A percentile compares a stretch with the other conserved stretches of the same genome.
Conservation (phyloP, 1,140 invertebrate species). For the Mylabris phalerata region DNA sequence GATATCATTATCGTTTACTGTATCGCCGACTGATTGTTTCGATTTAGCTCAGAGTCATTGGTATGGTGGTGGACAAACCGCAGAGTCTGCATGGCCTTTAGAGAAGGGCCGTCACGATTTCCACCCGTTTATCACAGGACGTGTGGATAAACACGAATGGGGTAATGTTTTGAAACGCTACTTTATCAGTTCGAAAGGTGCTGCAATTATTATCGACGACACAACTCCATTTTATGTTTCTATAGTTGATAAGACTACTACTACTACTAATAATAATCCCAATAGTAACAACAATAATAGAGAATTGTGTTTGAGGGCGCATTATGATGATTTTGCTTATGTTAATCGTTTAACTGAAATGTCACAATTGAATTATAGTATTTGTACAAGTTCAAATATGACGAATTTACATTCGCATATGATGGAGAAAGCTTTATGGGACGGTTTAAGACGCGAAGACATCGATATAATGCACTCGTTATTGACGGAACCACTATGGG, state of each 20-base stretch:
- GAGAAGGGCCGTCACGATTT: conserved; percentile 63
- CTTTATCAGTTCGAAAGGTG: conserved; percentile 78
- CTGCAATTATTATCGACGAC: conserved; percentile 68
- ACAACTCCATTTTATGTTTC: conserved; percentile 72
- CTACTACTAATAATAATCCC: no score
- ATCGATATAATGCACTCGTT: conserved; percentile 65
- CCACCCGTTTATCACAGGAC: conserved; percentile 75
- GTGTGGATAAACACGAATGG: conserved; percentile 67
- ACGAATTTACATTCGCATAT: conserved; percentile 65
- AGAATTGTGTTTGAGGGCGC: conserved; percentile 67
- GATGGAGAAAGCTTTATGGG: conserved; percentile 70
- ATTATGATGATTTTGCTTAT: conserved; percentile 70
- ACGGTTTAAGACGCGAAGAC: conserved; percentile 70
- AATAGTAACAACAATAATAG: conserved; percentile 41
- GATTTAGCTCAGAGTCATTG: conserved; percentile 64
- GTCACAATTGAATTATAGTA: conserved; percentile 73
- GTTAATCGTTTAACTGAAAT: conserved; percentile 57
- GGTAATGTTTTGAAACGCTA: conserved; percentile 75
- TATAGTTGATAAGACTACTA: conserved; percentile 46
- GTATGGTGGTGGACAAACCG: conserved; percentile 76
- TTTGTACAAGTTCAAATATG: conserved; percentile 69
- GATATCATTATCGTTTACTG: conserved; percentile 58
- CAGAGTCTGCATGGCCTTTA: conserved; percentile 71
- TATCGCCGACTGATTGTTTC: conserved; percentile 75
- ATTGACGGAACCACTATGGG: conserved; percentile 76